Base-by-base conservation (phyloP, 2,888 invertebrate species). In the Eristalis tenax region DNA sequence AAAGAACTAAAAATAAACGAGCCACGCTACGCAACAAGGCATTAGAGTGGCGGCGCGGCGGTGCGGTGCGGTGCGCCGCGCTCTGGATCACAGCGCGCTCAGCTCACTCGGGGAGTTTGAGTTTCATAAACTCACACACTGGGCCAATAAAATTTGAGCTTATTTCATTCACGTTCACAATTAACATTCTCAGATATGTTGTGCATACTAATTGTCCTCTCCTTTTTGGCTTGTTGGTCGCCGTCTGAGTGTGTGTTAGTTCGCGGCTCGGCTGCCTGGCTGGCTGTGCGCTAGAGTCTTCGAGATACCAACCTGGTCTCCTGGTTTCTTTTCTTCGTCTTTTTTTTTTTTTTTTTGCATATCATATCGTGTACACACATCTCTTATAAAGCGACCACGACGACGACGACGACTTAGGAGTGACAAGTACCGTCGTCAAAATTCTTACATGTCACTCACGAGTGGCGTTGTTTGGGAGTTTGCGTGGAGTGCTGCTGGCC, bases 161-260 rank as follows among this genome's bases (percentile, higher is more conserved):
- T 87, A 87, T 87, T 87, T 87, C 71, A 76, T 78, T 66, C 83
- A 83, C 87, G 87, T 87, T 79, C 79, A 70, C 87, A 87, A 87
- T 87, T 87, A 87, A 83, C 79, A 87, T 87, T 87, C 79, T 79
- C 83, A 74, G 73, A 40, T 83, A 78, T 87, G 87, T 64, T 26
- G 61, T 68, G 87, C 83, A 87, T 87, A 87, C 79, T 87, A 87
- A 87, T 87, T 79, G 70, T 38, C 70, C 59, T 11, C 74, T 68
- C n/a, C 32, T 23, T 6, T 26, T 22, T 3, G 69, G 61, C 43
- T 64, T 66, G 22, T 73, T 66, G 81, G 40, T 57, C 66, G 64
- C 64, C 5, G 59, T 4, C 23, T 22, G 59, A 11, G 22, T 18
- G 57, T 23, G 3, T 26, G 26, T 26, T 26, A 2, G 26, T 26